A percentile compares a stretch with the other conserved stretches of the same genome.
These are phyloP conservation scores for Euura lappo DNA, from an alignment of 1,140 invertebrate genomes.

Conservation along the genomic window DNA sequence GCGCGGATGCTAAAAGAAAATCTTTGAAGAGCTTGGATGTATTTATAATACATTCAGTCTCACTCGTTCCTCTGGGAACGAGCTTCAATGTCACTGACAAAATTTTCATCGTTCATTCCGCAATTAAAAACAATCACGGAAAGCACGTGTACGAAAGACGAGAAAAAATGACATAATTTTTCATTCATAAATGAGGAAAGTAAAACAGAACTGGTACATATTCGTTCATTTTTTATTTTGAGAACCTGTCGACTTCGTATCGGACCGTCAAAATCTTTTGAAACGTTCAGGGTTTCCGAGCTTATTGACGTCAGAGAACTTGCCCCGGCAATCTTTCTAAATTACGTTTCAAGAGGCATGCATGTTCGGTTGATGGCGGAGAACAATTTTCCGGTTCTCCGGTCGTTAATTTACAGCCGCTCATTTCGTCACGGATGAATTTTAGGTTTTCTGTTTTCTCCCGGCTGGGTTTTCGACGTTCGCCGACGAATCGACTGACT, in stretches of 20 bases:
- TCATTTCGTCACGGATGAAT: too few relatives aligned
- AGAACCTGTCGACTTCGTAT: neutral
- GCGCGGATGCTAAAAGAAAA: neutral
- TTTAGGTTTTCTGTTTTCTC: too few relatives aligned
- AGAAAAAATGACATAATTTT: neutral
- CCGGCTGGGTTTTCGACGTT: too few relatives aligned
- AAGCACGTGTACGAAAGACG: neutral
- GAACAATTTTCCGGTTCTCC: too few relatives aligned
- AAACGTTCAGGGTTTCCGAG: neutral
- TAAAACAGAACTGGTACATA: neutral
- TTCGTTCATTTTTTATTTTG: neutral
- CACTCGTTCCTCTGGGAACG: too few relatives aligned
- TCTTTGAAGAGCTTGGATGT: neutral
- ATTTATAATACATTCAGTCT: neutral
- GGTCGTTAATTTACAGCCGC: too few relatives aligned
- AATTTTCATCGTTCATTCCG: neutral
- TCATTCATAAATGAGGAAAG: constrained; percentile 5
- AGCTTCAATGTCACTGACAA: too few relatives aligned
- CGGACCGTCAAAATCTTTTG: neutral
- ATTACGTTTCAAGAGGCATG: neutral
- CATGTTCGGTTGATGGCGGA: neutral
- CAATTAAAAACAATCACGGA: neutral
- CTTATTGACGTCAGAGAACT: neutral
- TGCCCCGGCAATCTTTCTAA: neutral
- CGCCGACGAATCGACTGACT: too few relatives aligned